Evolutionary conservation across 1,140 invertebrate species (phyloP), one percentile per base, ranked within the genome.

Genomic region (Caerostris extrusa): DNA sequence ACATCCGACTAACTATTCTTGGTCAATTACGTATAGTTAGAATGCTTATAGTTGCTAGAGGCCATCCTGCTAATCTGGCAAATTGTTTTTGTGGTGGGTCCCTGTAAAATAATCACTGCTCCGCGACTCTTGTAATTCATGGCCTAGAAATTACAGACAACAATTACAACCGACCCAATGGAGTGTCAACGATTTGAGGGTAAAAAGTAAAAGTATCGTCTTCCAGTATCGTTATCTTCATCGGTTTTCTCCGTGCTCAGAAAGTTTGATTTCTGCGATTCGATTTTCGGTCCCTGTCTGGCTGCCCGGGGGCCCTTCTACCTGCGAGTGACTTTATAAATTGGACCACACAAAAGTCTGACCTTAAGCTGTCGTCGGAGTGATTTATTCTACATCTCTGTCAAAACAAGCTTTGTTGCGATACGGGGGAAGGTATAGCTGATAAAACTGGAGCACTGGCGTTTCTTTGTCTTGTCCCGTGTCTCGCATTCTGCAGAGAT

Each of bases 331-430:
- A 61, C 50, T 91, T 91, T 91, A 82, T 82, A 82, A 91, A 91
- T 91, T 81, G 71, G 90, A 91, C 90, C 90, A 91, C 90, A 81
- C 90, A 91, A 91, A 82, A 77, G 67, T 90, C 19, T 90, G 90
- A 91, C 90, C 71, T 91, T 82, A 91, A 82, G 90, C 90, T 91
- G 90, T 91, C 90, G 71, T 91, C 90, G n/a, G 61, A 91, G 69
- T 91, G 69, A 82, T 91, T 91, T 82, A 91, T 91, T 91, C 61
- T 88, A 57, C n/a, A 58, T 85, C 83, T 85, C 55, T 34, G 57
- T 88, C 58, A 69, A 88, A 88, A 64, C 58, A 88, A 88, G 86
- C 57, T 88, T 53, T 64, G 55, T 88, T 67, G 17, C 58, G 34
- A 67, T 34, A 58, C 5, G 58, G 58, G 58, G 34, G 61, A 14